Percentiles rank a stretch among this genome's conserved stretches.
Evolutionary conservation across 2,797 vertebrate species (phyloP).

Genomic region (Thamnophis elegans): DNA sequence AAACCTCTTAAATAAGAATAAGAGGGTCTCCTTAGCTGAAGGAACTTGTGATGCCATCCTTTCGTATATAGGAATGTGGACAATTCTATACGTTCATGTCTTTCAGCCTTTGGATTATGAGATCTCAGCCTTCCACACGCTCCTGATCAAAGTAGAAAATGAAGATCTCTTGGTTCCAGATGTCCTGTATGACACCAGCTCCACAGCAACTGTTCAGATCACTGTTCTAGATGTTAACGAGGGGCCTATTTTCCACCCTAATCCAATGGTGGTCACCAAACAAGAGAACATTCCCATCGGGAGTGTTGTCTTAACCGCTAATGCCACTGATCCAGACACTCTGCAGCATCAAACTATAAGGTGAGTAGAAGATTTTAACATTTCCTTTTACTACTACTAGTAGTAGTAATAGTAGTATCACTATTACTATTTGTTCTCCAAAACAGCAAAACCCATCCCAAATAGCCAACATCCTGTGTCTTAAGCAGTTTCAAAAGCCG

Average conservation of each 20-base stretch:
- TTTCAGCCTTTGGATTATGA: conserved; percentile 91
- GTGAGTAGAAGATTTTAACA: conserved; percentile 65
- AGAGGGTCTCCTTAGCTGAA: neutral
- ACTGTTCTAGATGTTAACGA: conserved; percentile 90
- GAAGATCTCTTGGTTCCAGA: conserved; percentile 89
- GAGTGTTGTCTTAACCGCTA: conserved; percentile 86
- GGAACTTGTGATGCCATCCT: neutral
- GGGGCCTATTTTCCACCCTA: conserved; percentile 89
- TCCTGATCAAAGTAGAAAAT: conserved; percentile 94
- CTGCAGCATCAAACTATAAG: conserved; percentile 88
- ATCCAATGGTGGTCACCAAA: conserved; percentile 86
- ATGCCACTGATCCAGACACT: conserved; percentile 91
- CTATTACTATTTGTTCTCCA: neutral
- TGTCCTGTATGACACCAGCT: conserved; percentile 86
- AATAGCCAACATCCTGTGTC: neutral
- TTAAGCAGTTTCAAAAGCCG: neutral
- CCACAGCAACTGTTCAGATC: conserved; percentile 89
- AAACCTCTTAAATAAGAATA: neutral
- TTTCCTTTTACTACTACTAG: fast-evolving
- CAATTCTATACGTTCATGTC: neutral
- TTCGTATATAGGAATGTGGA: neutral
- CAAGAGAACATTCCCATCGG: conserved; percentile 87
- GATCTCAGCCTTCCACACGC: conserved; percentile 81
- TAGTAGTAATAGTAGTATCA: neutral
- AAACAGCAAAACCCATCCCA: neutral